Evolutionary conservation across 1,140 invertebrate genomes (phyloP).

Genomic region (Nixonia krombeini): DNA sequence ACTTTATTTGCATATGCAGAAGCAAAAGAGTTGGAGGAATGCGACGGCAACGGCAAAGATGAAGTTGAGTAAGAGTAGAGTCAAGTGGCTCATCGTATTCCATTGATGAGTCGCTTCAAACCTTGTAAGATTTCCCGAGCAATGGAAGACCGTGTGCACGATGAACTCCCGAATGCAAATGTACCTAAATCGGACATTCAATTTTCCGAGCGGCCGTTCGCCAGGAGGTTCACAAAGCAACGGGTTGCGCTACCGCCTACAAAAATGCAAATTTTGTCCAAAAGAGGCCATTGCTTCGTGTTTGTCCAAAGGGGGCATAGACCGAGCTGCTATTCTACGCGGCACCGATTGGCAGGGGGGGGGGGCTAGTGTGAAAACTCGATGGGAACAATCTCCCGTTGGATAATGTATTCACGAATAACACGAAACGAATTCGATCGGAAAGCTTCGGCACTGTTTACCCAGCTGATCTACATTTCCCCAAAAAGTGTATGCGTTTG

Average conservation of each 20-base stretch:
- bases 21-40: constrained; percentile 11
- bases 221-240: constrained; percentile 49
- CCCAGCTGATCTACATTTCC: constrained; percentile 10
- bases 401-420: constrained; percentile 32
- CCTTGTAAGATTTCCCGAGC: constrained; percentile 11
- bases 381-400: too few relatives aligned
- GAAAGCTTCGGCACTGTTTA: constrained; percentile 6
- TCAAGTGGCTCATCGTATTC: constrained; percentile 18
- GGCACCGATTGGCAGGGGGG: constrained; percentile 16
- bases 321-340: too few relatives aligned
- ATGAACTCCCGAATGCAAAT: constrained; percentile 47
- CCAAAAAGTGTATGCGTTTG: constrained; percentile 6
- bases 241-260: constrained; percentile 52
- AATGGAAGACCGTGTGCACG: constrained; percentile 32
- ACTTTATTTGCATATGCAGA: constrained; percentile 28
- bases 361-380: constrained; percentile 31
- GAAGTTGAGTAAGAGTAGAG: constrained; percentile 19
- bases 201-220: constrained; percentile 54
- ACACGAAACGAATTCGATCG: constrained; percentile 10
- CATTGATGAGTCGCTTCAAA: too few relatives aligned
- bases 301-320: too few relatives aligned
- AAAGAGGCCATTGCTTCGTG: constrained; percentile 30
- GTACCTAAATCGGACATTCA: constrained; percentile 53
- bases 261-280: constrained; percentile 55
- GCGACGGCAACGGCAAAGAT: constrained; percentile 7